Conservation (phyloP, 2,888 invertebrate genomes). For the Melipona beecheii region DNA sequence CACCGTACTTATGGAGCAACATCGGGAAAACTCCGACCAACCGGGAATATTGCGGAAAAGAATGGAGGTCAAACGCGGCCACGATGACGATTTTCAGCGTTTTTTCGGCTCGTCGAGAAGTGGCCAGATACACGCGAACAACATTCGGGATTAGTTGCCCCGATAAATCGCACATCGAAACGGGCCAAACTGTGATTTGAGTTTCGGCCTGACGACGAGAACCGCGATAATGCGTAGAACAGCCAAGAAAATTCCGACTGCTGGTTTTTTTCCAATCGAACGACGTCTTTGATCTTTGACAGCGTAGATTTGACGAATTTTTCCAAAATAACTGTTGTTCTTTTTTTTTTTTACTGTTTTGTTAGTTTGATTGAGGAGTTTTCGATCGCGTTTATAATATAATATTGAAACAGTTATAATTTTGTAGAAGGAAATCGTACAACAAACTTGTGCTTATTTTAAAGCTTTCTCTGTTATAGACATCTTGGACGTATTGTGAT, state of each 20-base stretch:
- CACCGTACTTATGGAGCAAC: conserved; percentile 7
- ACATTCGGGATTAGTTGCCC: conserved; percentile 34
- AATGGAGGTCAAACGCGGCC: conserved; percentile 54
- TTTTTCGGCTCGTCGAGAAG: conserved; percentile 16
- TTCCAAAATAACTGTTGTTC: neutral
- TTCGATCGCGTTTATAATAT: too few species aligned
- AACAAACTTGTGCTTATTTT: too few species aligned
- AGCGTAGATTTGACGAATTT: neutral
- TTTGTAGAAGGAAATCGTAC: too few species aligned
- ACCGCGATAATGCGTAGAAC: conserved; percentile 24
- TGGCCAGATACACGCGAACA: conserved; percentile 4
- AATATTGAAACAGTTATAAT: too few species aligned
- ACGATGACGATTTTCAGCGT: conserved; percentile 50
- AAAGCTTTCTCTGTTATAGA: too few species aligned
- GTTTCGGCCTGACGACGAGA: conserved; percentile 28
- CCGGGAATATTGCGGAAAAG: conserved; percentile 45
- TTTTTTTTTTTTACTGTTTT: too few species aligned
- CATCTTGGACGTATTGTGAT: too few species aligned
- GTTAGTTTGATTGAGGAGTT: too few species aligned
- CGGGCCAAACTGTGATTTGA: conserved; percentile 21
- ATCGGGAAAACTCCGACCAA: conserved; percentile 8
- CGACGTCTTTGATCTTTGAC: neutral
- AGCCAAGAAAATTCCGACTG: neutral
- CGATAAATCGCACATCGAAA: conserved; percentile 40
- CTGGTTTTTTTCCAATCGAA: conserved; percentile 7